These are phyloP conservation scores for Pseudachorutes palmiensis DNA, from an alignment of 1,140 invertebrate genomes.

Conservation along the genomic window DNA sequence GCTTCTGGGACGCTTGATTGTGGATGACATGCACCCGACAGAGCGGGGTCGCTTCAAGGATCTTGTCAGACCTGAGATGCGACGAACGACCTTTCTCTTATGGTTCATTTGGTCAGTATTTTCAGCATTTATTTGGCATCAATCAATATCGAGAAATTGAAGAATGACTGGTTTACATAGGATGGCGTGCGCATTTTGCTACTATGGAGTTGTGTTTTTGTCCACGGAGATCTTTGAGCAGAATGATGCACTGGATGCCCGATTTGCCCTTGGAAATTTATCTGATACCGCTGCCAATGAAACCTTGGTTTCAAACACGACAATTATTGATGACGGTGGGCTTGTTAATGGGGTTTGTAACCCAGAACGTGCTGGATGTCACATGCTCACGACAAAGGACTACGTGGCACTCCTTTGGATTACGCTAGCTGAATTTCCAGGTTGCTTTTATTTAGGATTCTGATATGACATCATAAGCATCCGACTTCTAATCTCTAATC, in stretches of 20 bases:
- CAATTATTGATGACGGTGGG: neutral
- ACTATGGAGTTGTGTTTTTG: slow-evolving; percentile 91
- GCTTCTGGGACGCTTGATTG: slow-evolving; percentile 75
- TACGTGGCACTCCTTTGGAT: slow-evolving; percentile 92
- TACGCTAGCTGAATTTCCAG: slow-evolving; percentile 89
- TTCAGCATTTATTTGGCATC: neutral
- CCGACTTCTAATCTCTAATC: neutral
- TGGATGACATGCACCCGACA: slow-evolving; percentile 58
- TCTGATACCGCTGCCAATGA: neutral
- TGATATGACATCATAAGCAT: neutral
- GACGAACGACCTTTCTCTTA: slow-evolving; percentile 71
- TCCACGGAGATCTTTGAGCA: slow-evolving; percentile 83
- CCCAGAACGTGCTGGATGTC: slow-evolving; percentile 42
- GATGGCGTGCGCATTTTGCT: slow-evolving; percentile 90
- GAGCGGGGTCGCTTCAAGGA: slow-evolving; percentile 63
- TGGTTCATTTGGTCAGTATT: slow-evolving; percentile 82
- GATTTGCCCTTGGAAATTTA: neutral
- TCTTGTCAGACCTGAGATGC: slow-evolving; percentile 67
- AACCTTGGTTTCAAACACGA: neutral
- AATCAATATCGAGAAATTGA: neutral
- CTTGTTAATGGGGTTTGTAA: slow-evolving; percentile 13
- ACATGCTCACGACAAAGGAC: slow-evolving; percentile 63
- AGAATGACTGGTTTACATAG: slow-evolving; percentile 46
- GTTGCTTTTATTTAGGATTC: slow-evolving; percentile 42
- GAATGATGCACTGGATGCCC: neutral